phyloP scores from a whole-genome alignment of 2,888 invertebrate genomes.

The Ceratothoa steindachneri region DNA sequence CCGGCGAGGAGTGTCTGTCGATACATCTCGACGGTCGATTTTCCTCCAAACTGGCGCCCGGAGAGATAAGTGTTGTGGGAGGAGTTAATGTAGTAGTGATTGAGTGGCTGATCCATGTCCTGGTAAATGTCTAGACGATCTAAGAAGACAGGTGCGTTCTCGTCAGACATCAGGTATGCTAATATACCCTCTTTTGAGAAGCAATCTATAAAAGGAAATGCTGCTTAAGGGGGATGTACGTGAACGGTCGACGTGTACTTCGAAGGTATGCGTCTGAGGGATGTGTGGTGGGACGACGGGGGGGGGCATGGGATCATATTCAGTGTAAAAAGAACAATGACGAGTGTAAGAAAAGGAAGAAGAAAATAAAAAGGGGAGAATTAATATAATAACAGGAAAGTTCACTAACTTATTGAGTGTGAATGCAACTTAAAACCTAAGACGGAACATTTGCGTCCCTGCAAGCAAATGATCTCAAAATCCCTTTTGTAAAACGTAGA shows the following conservation, averaged over 20 bases:
- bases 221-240: background rate
- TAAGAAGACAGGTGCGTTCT: conserved; percentile 97
- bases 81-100: conserved; percentile 98
- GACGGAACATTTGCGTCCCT: too few relatives aligned
- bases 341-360: too few relatives aligned
- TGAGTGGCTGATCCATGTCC: conserved; percentile 97
- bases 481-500: too few relatives aligned
- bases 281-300: background rate
- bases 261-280: background rate
- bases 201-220: conserved; percentile 14
- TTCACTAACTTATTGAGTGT: too few relatives aligned
- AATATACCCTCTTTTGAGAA: conserved; percentile 81
- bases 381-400: too few relatives aligned
- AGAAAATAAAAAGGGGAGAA: too few relatives aligned
- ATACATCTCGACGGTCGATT: conserved; percentile 96
- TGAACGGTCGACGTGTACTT: background rate
- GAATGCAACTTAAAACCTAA: too few relatives aligned
- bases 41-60: conserved; percentile 95
- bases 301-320: too few relatives aligned
- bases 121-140: conserved; percentile 92
- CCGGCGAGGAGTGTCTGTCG: conserved; percentile 93
- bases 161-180: conserved; percentile 98
- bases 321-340: too few relatives aligned
- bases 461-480: too few relatives aligned
- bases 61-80: conserved; percentile 93